Percentiles rank a stretch among this genome's conserved stretches.
These are phyloP conservation scores for Drosophila varians DNA, from an alignment of 1,140 invertebrate species.

Conservation along the genomic window DNA sequence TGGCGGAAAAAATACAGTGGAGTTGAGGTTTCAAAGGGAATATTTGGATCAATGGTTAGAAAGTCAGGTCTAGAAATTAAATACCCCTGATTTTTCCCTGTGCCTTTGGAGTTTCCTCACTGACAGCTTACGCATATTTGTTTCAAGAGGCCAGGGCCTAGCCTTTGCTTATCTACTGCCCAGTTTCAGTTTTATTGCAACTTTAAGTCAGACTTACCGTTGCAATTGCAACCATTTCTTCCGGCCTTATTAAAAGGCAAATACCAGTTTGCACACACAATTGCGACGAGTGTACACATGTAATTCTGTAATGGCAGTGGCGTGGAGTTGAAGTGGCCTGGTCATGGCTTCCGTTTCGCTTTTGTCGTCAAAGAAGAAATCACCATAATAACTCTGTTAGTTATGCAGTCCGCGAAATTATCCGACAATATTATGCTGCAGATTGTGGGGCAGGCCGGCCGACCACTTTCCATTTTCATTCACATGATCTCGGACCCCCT, in stretches of 20 bases:
- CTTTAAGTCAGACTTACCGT: constrained; percentile 16
- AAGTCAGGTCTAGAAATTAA: background rate
- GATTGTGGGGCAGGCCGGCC: background rate
- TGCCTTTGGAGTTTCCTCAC: background rate
- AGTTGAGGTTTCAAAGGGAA: too few species aligned
- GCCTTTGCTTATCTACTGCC: constrained; percentile 5
- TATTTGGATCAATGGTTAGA: background rate
- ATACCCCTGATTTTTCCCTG: background rate
- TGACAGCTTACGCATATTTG: background rate
- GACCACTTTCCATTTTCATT: constrained; percentile 72
- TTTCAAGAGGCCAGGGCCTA: background rate
- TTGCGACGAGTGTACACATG: constrained; percentile 18
- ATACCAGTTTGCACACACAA: constrained; percentile 24
- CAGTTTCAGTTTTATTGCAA: constrained; percentile 34
- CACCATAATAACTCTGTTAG: constrained; percentile 52
- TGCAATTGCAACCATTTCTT: constrained; percentile 56
- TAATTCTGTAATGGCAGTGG: constrained; percentile 59
- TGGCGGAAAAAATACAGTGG: background rate
- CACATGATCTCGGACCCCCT: constrained; percentile 44
- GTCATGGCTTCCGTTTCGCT: constrained; percentile 46
- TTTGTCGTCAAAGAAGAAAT: constrained; percentile 35
- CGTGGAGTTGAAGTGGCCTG: constrained; percentile 21
- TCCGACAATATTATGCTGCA: constrained; percentile 12
- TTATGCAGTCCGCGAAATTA: constrained; percentile 51
- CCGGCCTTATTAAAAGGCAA: constrained; percentile 58